Base-by-base conservation (phyloP, 2,113 vertebrate genomes). In the Bubalus kerabau region DNA sequence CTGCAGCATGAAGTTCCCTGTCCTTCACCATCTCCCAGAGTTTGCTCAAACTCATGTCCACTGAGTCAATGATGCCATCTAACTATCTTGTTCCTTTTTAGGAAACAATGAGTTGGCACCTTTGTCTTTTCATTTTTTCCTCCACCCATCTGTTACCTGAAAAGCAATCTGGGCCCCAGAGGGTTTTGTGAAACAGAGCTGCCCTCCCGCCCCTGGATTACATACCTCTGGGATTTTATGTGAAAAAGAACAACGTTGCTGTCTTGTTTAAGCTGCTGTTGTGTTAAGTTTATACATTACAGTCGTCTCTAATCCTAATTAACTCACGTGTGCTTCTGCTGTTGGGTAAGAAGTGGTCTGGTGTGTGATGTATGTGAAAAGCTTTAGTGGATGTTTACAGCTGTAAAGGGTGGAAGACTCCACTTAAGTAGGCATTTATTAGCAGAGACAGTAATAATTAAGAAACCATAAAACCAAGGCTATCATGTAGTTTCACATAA, bases 401-500 rank as follows among this genome's bases (percentile, higher is more conserved):
- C 40, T 50, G 6, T 40, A 40, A 40, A 56, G 78, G 17, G 57
- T 86, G 16, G 71, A 90, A 78, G 15, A 56, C 32, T 28, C 43
- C 17, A 60, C 28, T 82, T 85, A 46, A 17, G 36, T 48, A 48
- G 13, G 40, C 86, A 80, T 92, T 92, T 90, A 94, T 96, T 94
- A 95, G 21, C 3, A 71, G 62, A 87, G 71, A 89, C 13, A 89
- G 19, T 59, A 91, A 74, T 67, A 87, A 90, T 78, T 95, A 96
- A 85, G 90, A 84, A 96, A 57, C 30, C 16, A 43, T 81, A 95
- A 97, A 96, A 57, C 14, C 43, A 90, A 92, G 43, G 28, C 81
- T 54, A 62, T 60, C 13, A 26, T 54, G 24, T 28, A 6, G 26
- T 84, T 96, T 94, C 90, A 90, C 7, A 76, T 76, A 81, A 87